Conservation (phyloP, 2,888 invertebrate species). For the Patella ulyssiponensis region DNA sequence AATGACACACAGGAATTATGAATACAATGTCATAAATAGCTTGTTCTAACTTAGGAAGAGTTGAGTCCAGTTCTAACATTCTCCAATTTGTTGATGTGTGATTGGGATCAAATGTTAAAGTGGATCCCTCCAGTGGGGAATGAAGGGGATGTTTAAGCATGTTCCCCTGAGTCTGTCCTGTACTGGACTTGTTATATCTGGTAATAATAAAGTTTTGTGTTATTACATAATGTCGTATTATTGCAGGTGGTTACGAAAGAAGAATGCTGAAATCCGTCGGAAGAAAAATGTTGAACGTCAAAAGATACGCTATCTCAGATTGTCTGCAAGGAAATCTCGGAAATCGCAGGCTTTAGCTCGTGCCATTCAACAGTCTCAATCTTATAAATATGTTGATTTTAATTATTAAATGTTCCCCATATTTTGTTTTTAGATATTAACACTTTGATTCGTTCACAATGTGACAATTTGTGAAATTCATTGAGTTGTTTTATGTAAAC, state of each 20-base stretch:
- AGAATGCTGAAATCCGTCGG: conserved; percentile 51
- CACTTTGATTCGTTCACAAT: too few relatives aligned
- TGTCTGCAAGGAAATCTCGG: conserved; percentile 53
- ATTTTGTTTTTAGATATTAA: too few relatives aligned
- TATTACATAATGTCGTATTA: not conserved
- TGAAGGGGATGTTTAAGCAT: not conserved
- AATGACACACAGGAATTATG: too few relatives aligned
- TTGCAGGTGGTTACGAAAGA: conserved; percentile 64
- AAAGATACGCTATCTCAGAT: conserved; percentile 49
- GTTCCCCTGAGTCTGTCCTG: not conserved
- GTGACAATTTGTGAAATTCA: too few relatives aligned
- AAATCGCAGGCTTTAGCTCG: conserved; percentile 56
- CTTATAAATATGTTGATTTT: conserved; percentile 66
- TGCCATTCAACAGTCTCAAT: conserved; percentile 59
- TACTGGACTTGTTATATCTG: not conserved
- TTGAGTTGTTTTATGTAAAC: too few relatives aligned
- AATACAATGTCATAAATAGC: too few relatives aligned
- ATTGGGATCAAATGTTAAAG: too few relatives aligned
- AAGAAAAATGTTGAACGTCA: conserved; percentile 48
- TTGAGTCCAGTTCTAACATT: too few relatives aligned
- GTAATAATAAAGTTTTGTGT: too few relatives aligned
- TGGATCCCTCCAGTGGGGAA: not conserved
- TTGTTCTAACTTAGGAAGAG: too few relatives aligned
- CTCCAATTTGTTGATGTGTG: too few relatives aligned
- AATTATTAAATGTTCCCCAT: conserved; percentile 53